These are phyloP conservation scores for Ceyx cyanopectus DNA, from an alignment of 2,113 vertebrate species.

Conservation along the genomic window DNA sequence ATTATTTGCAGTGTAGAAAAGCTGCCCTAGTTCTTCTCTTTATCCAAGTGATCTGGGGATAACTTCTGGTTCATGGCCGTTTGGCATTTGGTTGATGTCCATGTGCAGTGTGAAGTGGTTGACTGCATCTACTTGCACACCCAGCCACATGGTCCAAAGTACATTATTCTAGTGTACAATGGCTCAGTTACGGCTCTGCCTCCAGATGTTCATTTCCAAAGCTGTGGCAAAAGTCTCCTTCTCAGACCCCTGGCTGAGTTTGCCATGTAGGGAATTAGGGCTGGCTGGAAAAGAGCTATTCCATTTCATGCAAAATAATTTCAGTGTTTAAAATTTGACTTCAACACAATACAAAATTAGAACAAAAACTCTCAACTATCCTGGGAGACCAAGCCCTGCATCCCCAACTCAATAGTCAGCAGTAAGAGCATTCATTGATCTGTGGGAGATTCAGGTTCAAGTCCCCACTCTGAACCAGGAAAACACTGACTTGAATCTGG, in stretches of 20 bases:
- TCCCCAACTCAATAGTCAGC: not conserved
- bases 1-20: not conserved
- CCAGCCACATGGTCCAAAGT: not conserved
- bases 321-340: not conserved
- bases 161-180: not conserved
- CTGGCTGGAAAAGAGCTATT: not conserved
- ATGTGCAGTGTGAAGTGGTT: not conserved
- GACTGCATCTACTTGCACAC: not conserved
- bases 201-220: conserved; percentile 22
- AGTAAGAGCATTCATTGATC: not conserved
- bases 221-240: not conserved
- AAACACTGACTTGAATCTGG: conserved; percentile 21
- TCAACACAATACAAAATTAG: conserved; percentile 5
- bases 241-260: not conserved
- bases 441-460: conserved; percentile 29
- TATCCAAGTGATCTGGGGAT: not conserved
- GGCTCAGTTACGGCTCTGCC: not conserved
- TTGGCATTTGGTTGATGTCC: not conserved
- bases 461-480: conserved; percentile 52
- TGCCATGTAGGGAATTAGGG: not conserved
- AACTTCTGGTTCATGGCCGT: not conserved
- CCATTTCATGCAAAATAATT: not conserved
- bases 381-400: not conserved
- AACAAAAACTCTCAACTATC: not conserved
- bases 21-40: not conserved